Base-by-base conservation (phyloP, 2,797 vertebrate species). In the Falco concolor region DNA sequence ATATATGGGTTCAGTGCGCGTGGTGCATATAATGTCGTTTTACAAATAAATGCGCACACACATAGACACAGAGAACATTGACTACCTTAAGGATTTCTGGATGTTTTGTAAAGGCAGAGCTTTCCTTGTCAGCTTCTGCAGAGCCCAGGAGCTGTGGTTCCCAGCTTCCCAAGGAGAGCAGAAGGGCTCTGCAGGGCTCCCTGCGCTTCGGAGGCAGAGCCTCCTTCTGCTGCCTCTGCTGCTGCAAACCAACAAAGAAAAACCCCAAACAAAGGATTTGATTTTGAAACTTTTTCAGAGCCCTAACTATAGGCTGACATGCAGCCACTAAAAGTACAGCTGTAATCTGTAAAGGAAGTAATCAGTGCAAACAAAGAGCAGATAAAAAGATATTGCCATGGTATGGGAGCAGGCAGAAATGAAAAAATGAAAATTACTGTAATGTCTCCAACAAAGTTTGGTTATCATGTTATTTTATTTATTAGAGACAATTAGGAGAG, bases 361-460 rank as follows among this genome's bases (percentile, higher is more conserved):
- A 96, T 94, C 87, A 82, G 73, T 79, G 87, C 74, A 95, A 93
- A 90, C 82, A 63, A 95, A 89, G 74, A 93, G 54, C 57, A 90
- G 86, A 93, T 79, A 89, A 93, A 95, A 95, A 95, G 90, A 93
- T 94, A 93, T 93, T 90, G 13, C 28, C 63, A 69, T 79, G n/a
- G 34, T 56, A 84, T 84, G 57, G 25, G 45, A 89, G 59, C 69
- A 79, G 61, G 40, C 59, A 89, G 52, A 92, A 86, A 75, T 54
- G 30, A 93, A 95, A 77, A 91, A 63, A 84, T 32, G 44, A 89
- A 95, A 95, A 90, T 79, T 89, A 54, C 63, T 90, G 84, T 59
- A 94, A 90, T 50, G 40, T 42, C 27, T 90, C 88, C 94, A 95
- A 30, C 14, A 49, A 60, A 88, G 52, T 87, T 94, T 79, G n/a